Evolutionary conservation across 2,113 vertebrate genomes (phyloP), one percentile per base, ranked within the genome.

Genomic region (Grallaria varia): DNA sequence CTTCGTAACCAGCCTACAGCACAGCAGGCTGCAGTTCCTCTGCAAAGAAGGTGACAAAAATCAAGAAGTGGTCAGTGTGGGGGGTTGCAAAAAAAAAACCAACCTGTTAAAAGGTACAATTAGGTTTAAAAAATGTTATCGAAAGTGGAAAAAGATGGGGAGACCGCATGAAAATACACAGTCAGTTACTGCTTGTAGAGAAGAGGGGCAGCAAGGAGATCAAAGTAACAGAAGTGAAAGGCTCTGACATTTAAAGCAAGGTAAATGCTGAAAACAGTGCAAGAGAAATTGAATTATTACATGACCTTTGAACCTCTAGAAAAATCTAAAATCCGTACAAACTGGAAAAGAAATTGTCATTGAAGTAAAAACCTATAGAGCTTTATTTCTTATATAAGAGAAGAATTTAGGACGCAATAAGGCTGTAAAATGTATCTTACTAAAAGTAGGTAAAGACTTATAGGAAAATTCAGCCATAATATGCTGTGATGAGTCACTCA

Each of bases 151-250:
- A 72, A 94, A 75, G 25, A 35, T 3, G 15, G 39, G 84, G 87
- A 91, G 72, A 83, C 91, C 79, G 44, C 62, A 83, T 22, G 64
- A 79, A 63, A 76, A 71, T 49, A 71, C 6, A 21, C 20, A 22
- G 20, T 53, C 82, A 59, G 33, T 74, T 87, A 59, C 8, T 8
- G 24, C 64, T 87, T 87, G 22, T 63, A 66, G 64, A 79, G 69
- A 55, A 40, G 59, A 52, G 62, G 74, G 2, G 5, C 52, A 39
- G 71, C 62, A 58, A 87, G 71, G 84, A 89, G 79, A 91, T 84
- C 53, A 18, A 69, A 74, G 91, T 85, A 74, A 90, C 73, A 96
- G 90, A 96, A 96, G 90, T 94, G 90, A 97, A 95, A 95, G 90
- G 15, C 35, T 77, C 52, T 95, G 93, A 95, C 92, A 78, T 90